phyloP scores from a whole-genome alignment of 2,888 invertebrate species.

The Ceriagrion tenellum region DNA sequence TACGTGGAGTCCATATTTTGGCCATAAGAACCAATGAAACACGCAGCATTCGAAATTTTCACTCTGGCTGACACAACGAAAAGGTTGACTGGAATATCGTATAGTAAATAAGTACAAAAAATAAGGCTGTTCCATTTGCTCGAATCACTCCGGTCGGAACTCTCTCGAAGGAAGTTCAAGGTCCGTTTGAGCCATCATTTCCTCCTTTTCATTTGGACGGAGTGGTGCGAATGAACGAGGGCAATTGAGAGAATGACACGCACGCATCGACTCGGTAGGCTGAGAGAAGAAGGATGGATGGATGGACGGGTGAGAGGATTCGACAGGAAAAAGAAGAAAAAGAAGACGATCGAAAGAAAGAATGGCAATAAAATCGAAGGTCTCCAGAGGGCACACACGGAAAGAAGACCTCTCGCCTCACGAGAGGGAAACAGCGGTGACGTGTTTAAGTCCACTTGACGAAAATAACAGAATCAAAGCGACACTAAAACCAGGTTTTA shows the following conservation, averaged over 20 bases:
- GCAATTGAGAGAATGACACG: not conserved
- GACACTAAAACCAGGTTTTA: no score
- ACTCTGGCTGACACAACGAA: no score
- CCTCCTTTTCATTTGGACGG: not conserved
- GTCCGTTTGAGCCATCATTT: not conserved
- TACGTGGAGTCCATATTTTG: no score
- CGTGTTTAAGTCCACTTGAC: no score
- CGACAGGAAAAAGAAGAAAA: not conserved
- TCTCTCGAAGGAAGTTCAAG: no score
- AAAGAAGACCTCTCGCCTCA: not conserved
- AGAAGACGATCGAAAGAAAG: not conserved
- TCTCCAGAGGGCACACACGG: not conserved
- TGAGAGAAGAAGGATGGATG: not conserved
- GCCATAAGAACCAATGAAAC: no score
- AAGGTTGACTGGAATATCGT: no score
- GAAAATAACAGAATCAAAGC: no score
- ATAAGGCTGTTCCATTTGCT: no score
- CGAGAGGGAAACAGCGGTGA: not conserved
- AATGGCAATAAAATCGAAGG: not conserved
- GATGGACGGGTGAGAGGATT: not conserved
- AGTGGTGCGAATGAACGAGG: not conserved
- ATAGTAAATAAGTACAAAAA: no score
- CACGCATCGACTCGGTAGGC: not conserved
- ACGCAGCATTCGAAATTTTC: no score
- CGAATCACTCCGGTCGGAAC: no score